phyloP scores from a whole-genome alignment of 2,113 vertebrate species.

The Leptodactylus fuscus region DNA sequence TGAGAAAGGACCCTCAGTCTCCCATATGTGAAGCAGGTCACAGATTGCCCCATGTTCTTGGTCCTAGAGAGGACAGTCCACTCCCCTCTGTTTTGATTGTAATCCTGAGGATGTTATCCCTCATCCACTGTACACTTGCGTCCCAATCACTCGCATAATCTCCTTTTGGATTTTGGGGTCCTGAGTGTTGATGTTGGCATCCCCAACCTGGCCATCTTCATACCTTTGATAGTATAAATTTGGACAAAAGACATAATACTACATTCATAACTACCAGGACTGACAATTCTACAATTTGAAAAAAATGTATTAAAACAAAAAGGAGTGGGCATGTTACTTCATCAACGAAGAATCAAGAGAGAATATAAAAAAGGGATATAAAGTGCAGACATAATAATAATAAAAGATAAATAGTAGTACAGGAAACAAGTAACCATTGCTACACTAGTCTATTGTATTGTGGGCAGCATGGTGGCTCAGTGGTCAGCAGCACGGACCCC shows the following conservation, averaged over 20 bases:
- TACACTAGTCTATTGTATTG: not conserved
- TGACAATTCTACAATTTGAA: not conserved
- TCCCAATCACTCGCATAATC: constrained; percentile 99
- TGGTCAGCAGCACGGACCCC: too few relatives aligned
- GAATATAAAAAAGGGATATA: not conserved
- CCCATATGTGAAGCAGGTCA: constrained; percentile 20
- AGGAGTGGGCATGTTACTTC: not conserved
- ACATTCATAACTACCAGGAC: not conserved
- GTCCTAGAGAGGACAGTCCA: not conserved
- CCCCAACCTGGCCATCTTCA: constrained; percentile 97
- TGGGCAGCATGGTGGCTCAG: too few relatives aligned
- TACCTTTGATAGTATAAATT: constrained; percentile 78
- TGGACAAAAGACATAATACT: not conserved
- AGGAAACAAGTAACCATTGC: not conserved
- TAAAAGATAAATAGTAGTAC: not conserved
- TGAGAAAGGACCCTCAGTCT: constrained; percentile 21
- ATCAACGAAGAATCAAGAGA: not conserved
- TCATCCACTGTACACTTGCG: constrained; percentile 98
- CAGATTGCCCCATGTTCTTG: constrained; percentile 39
- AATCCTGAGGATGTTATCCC: constrained; percentile 58
- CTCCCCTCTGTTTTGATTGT: constrained; percentile 11
- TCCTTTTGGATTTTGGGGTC: constrained; percentile 99
- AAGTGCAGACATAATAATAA: not conserved
- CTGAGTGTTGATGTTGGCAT: constrained; percentile 99
- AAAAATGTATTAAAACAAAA: not conserved